Evolutionary conservation across 2,113 vertebrate species (phyloP).

Genomic region (Malurus alboscapulatus): DNA sequence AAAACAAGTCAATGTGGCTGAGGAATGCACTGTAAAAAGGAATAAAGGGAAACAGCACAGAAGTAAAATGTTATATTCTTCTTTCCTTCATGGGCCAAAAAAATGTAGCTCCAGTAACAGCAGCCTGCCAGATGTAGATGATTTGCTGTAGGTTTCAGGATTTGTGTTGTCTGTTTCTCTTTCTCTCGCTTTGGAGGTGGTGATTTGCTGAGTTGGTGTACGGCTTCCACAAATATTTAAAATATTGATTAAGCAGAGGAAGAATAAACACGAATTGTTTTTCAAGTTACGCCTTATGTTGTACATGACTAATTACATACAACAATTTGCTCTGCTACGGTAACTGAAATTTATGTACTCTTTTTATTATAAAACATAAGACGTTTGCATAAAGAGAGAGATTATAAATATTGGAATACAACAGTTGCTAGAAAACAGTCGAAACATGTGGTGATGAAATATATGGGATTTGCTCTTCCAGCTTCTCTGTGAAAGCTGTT

Average conservation of each 20-base stretch:
- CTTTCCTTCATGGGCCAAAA: background rate
- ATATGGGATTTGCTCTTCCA: constrained; percentile 4
- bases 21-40: background rate
- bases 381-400: constrained; percentile 48
- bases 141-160: background rate
- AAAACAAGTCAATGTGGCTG: background rate
- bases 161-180: constrained; percentile 22
- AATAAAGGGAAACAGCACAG: background rate
- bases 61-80: background rate
- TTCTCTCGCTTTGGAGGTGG: background rate
- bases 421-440: constrained; percentile 55
- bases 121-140: background rate
- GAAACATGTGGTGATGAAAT: constrained; percentile 7
- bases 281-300: constrained; percentile 57
- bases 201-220: constrained; percentile 37
- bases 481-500: background rate
- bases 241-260: constrained; percentile 66
- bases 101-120: background rate
- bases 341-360: constrained; percentile 65
- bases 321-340: constrained; percentile 56
- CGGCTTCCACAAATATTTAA: constrained; percentile 67
- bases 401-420: constrained; percentile 62
- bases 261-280: constrained; percentile 65
- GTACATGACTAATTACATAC: constrained; percentile 66
- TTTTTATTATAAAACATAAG: constrained; percentile 68